Conservation (phyloP, 2,888 invertebrate species). For the Lithophane leautieri region DNA sequence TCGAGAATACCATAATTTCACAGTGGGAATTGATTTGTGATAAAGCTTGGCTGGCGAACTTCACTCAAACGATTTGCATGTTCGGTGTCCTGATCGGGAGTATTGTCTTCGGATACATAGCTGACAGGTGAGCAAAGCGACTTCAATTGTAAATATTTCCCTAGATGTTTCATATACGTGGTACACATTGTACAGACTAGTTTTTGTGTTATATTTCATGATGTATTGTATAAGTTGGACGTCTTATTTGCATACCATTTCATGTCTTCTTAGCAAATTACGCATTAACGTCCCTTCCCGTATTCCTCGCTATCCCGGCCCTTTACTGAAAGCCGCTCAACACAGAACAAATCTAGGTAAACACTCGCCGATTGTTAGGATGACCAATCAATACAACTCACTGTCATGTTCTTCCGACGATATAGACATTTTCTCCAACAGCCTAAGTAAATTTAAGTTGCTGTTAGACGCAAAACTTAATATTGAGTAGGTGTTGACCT, state of each 20-base stretch:
- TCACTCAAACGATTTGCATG: conserved; percentile 93
- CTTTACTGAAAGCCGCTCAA: no score
- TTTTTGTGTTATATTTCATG: background rate
- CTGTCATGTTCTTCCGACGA: no score
- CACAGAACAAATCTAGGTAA: no score
- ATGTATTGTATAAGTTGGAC: background rate
- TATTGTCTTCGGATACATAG: conserved; percentile 92
- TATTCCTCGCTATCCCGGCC: no score
- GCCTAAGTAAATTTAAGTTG: no score
- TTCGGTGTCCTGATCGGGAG: conserved; percentile 93
- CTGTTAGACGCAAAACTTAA: no score
- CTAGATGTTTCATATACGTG: background rate
- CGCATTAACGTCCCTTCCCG: no score
- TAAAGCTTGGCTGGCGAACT: conserved; percentile 90
- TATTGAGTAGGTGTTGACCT: no score
- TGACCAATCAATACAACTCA: no score
- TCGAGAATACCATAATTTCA: conserved; percentile 92
- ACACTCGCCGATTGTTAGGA: no score
- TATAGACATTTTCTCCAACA: no score
- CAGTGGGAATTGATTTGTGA: conserved; percentile 93
- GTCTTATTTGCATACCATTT: background rate
- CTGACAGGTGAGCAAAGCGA: conserved; percentile 91
- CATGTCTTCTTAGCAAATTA: no score
- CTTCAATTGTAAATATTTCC: background rate
- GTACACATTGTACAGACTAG: background rate